Evolutionary conservation across 1,140 invertebrate genomes (phyloP).

Genomic region (Conopomorpha cramerella): DNA sequence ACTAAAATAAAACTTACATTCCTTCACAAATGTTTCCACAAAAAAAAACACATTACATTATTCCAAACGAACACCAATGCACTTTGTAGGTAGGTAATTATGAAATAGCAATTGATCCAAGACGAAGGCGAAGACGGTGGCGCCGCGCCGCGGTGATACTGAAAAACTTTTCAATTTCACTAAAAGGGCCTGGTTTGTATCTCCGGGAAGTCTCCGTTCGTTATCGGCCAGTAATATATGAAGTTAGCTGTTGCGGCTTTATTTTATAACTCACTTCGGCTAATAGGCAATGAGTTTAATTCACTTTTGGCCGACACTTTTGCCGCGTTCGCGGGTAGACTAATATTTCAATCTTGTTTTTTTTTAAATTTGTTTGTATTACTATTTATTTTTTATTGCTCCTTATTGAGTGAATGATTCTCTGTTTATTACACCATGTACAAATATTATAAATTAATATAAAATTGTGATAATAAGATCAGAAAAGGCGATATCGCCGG

Average conservation of each 20-base stretch:
- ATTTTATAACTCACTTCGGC: conserved; percentile 59
- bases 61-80: too few species aligned
- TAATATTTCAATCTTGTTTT: conserved; percentile 25
- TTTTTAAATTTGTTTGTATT: too few species aligned
- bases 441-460: too few species aligned
- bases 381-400: too few species aligned
- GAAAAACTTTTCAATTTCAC: conserved; percentile 64
- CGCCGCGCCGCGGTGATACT: conserved; percentile 50
- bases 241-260: conserved; percentile 49
- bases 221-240: conserved; percentile 61
- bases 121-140: conserved; percentile 48
- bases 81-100: conserved; percentile 56
- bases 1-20: too few species aligned
- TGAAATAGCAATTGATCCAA: conserved; percentile 60
- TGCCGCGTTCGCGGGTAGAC: conserved; percentile 19
- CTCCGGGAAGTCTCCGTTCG: conserved; percentile 59
- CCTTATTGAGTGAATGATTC: too few species aligned
- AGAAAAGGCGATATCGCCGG: too few species aligned
- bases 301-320: conserved; percentile 26
- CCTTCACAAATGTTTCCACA: too few species aligned
- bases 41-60: too few species aligned
- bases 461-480: too few species aligned
- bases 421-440: too few species aligned
- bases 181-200: conserved; percentile 63
- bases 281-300: conserved; percentile 49